Base-by-base conservation (phyloP, 2,113 vertebrate genomes). In the Myrmophylax atrothorax region DNA sequence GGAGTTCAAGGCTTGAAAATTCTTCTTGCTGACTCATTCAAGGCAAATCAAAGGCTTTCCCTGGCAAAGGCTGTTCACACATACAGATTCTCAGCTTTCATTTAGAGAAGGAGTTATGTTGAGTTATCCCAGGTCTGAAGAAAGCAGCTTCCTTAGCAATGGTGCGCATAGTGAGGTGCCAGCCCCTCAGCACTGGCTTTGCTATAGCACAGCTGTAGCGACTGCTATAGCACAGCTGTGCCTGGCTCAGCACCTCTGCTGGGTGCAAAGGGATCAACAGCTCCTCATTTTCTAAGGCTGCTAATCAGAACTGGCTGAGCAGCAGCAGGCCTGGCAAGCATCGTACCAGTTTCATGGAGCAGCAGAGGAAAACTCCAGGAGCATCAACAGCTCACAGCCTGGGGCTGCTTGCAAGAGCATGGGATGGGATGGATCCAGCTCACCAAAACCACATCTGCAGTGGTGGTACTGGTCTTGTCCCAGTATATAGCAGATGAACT, bases 1-100 rank as follows among this genome's bases (percentile, higher is more conserved):
- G 15, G 46, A 89, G 62, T 93, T 95, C 91, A 96, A 89, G 89
- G 89, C 93, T 87, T 95, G 62, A 87, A 93, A 94, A 94, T 87
- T 82, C 87, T 81, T 81, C 60, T 58, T 73, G 81, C 89, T 93
- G 89, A 96, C 69, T 97, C 93, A 97, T 37, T 79, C 49, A 33
- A 74, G 77, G 74, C 70, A 7, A 93, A 90, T 87, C 77, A 94
- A 69, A 89, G 74, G 50, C 89, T 94, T 91, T 93, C 56, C 33
- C 81, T 85, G 93, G 87, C 91, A 79, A 94, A 70, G 3, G 3
- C 84, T 87, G 28, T 66, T 82, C 87, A 84, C 74, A 79, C 44
- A 68, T 93, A 18, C 81, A 72, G 20, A 82, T 75, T 89, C 86
- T 92, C 62, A 76, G 77, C 87, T 89, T 81, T 87, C 40, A 33